Percentiles rank a stretch among this genome's conserved stretches.
Evolutionary conservation across 1,140 invertebrate genomes (phyloP).

Genomic region (Papilio aristodemus): DNA sequence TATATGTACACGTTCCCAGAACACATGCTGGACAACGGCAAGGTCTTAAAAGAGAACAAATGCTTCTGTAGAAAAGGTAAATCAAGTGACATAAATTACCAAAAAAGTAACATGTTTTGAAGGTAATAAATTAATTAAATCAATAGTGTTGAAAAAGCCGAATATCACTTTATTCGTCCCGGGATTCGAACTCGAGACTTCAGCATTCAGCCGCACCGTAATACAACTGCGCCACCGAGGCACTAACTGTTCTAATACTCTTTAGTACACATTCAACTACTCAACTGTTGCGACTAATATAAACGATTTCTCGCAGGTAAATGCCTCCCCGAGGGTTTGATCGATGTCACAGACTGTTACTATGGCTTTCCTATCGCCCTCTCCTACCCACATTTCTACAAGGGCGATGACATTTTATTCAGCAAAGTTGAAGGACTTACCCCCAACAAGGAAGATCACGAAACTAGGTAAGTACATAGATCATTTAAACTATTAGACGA

Average conservation of each 20-base stretch:
- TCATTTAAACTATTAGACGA: no score
- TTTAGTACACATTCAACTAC: no score
- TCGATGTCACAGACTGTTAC: conserved; percentile 90
- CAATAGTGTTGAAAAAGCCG: no score
- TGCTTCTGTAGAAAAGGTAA: conserved; percentile 87
- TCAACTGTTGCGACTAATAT: not conserved
- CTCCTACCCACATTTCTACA: conserved; percentile 94
- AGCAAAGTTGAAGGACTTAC: conserved; percentile 86
- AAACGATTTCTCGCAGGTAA: conserved; percentile 65
- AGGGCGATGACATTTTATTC: conserved; percentile 84
- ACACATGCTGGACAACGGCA: conserved; percentile 89
- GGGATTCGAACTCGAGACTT: no score
- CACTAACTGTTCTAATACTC: no score
- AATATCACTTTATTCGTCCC: no score
- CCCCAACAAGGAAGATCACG: conserved; percentile 85
- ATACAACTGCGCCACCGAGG: no score
- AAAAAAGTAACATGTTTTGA: no score
- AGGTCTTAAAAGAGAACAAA: conserved; percentile 85
- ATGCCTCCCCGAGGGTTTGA: conserved; percentile 86
- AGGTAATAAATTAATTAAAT: no score
- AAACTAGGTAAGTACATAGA: conserved; percentile 67
- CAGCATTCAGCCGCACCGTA: no score
- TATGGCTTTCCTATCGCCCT: conserved; percentile 92
- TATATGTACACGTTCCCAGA: conserved; percentile 87
- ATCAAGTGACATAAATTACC: no score